Evolutionary conservation across 2,888 invertebrate species (phyloP).

Genomic region (Epicampocera succincta): DNA sequence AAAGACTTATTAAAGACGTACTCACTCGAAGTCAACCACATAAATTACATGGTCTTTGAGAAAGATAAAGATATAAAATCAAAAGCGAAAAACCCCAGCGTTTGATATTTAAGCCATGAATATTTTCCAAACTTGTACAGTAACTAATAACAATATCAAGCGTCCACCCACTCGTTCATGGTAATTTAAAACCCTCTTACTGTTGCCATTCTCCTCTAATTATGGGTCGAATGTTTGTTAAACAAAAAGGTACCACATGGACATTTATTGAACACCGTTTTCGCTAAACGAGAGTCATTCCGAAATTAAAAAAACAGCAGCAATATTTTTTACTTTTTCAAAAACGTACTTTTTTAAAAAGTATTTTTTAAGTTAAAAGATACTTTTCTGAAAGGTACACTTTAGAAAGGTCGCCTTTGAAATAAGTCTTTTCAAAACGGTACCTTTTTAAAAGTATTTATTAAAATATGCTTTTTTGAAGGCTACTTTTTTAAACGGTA

Average conservation of each 20-base stretch:
- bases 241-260: conserved; percentile 37
- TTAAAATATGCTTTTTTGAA: too few relatives aligned
- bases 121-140: conserved; percentile 18
- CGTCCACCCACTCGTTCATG: conserved; percentile 10
- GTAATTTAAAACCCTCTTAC: conserved; percentile 12
- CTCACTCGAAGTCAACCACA: conserved; percentile 20
- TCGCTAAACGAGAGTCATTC: neutral
- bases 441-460: too few relatives aligned
- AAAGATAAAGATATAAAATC: neutral
- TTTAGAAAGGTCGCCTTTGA: too few relatives aligned
- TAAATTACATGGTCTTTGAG: conserved; percentile 26
- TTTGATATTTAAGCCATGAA: conserved; percentile 8
- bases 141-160: conserved; percentile 8
- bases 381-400: too few relatives aligned
- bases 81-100: neutral
- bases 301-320: neutral
- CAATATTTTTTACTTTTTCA: neutral
- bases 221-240: conserved; percentile 39
- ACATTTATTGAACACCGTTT: conserved; percentile 38
- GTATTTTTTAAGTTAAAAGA: neutral
- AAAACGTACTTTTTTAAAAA: neutral
- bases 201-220: conserved; percentile 25
- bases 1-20: conserved; percentile 26
- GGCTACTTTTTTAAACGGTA: too few relatives aligned
- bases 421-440: too few relatives aligned